A percentile compares a stretch with the other conserved stretches of the same genome.
phyloP scores from a whole-genome alignment of 2,797 vertebrate species.

The Cyclura pinguis region DNA sequence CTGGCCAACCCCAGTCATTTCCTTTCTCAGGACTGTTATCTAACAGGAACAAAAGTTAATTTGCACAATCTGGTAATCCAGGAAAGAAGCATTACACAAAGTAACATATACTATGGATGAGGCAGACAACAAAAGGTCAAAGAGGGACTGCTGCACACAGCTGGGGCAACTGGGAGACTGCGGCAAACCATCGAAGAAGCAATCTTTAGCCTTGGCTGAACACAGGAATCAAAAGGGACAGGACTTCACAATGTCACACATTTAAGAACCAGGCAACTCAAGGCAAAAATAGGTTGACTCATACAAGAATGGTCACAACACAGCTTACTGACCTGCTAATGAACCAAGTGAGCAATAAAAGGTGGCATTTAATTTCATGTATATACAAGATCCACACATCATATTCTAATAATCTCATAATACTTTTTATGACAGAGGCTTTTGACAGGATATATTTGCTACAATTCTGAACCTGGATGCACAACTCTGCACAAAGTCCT shows the following conservation, averaged over 20 bases:
- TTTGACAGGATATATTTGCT: background rate
- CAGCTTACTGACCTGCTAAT: background rate
- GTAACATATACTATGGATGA: background rate
- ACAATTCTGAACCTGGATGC: background rate
- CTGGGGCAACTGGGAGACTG: background rate
- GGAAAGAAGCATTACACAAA: background rate
- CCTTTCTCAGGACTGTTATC: background rate
- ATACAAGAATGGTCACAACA: background rate
- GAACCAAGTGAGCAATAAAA: background rate
- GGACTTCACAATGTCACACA: no score
- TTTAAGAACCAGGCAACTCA: background rate
- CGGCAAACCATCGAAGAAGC: background rate
- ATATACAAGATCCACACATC: background rate
- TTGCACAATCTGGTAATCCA: background rate
- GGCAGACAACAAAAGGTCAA: background rate
- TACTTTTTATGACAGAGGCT: background rate
- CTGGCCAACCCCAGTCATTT: background rate
- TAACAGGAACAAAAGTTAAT: background rate
- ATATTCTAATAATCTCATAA: no score
- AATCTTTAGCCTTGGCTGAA: background rate
- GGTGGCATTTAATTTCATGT: no score
- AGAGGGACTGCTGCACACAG: background rate
- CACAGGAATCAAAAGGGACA: background rate
- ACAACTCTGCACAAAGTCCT: background rate
- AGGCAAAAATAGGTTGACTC: background rate